phyloP scores from a whole-genome alignment of 1,140 invertebrate genomes.

The Sitodiplosis mosellana region DNA sequence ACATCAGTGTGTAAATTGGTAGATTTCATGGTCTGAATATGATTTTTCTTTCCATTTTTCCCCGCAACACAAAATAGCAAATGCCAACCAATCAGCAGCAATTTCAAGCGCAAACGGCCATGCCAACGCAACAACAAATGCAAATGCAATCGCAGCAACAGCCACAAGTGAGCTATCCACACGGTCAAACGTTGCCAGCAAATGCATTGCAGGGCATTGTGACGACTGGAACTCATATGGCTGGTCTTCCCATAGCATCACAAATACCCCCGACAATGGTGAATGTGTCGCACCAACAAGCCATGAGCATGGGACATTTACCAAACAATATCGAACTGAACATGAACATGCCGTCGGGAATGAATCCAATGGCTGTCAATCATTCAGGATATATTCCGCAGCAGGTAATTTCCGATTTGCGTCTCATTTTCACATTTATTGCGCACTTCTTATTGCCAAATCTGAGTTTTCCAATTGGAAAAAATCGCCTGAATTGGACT shows the following conservation, averaged over 20 bases:
- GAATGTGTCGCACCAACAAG: background rate
- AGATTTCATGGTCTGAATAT: no score
- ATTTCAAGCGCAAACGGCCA: conserved; percentile 1
- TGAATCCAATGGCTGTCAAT: conserved; percentile 3
- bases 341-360: background rate
- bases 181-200: conserved; percentile 10
- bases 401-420: background rate
- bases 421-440: no score
- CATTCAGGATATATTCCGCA: conserved; percentile 5
- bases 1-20: no score
- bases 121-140: background rate
- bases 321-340: background rate
- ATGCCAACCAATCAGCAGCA: conserved; percentile 11
- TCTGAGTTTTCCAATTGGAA: no score
- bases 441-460: no score
- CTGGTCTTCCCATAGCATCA: conserved; percentile 6
- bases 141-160: conserved; percentile 1
- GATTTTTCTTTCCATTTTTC: background rate
- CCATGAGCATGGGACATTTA: background rate
- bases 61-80: background rate
- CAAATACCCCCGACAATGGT: conserved; percentile 4
- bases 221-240: background rate
- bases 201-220: background rate
- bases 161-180: background rate
- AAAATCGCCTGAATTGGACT: no score